Evolutionary conservation across 2,797 vertebrate species (phyloP).

Genomic region (Cuniculus paca): DNA sequence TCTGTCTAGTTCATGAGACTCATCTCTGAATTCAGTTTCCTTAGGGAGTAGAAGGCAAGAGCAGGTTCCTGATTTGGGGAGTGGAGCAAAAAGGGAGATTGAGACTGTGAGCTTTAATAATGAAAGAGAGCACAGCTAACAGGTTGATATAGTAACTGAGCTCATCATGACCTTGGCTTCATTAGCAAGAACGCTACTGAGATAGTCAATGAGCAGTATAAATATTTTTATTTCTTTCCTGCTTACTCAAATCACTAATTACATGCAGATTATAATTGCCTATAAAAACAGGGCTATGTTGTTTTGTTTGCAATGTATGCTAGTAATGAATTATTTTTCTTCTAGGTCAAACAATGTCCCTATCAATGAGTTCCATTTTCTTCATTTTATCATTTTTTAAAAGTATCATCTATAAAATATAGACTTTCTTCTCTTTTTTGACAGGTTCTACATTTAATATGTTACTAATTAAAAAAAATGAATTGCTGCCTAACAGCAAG

Average conservation of each 20-base stretch:
- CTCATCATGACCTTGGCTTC: slow-evolving; percentile 6
- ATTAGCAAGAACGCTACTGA: slow-evolving; percentile 9
- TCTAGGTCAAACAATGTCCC: slow-evolving; percentile 23
- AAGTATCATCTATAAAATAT: not conserved
- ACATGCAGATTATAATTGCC: not conserved
- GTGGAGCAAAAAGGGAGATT: not conserved
- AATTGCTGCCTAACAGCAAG: slow-evolving; percentile 11
- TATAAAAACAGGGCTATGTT: slow-evolving; percentile 37
- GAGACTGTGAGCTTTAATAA: not conserved
- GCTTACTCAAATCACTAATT: slow-evolving; percentile 54
- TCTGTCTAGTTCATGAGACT: not conserved
- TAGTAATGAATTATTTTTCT: slow-evolving; percentile 54
- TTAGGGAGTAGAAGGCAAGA: slow-evolving; percentile 9
- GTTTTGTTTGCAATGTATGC: not conserved
- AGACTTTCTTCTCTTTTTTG: not conserved
- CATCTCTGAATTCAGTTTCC: slow-evolving; percentile 50
- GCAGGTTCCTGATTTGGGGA: not conserved
- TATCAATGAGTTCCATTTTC: not conserved
- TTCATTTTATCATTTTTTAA: slow-evolving; percentile 23
- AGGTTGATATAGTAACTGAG: slow-evolving; percentile 16
- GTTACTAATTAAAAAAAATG: slow-evolving; percentile 56
- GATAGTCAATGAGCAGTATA: slow-evolving; percentile 18
- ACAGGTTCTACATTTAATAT: slow-evolving; percentile 36
- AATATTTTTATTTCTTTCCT: slow-evolving; percentile 58
- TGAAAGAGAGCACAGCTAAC: slow-evolving; percentile 21